Evolutionary conservation across 2,113 vertebrate species (phyloP).

Genomic region (Platysternon megacephalum): DNA sequence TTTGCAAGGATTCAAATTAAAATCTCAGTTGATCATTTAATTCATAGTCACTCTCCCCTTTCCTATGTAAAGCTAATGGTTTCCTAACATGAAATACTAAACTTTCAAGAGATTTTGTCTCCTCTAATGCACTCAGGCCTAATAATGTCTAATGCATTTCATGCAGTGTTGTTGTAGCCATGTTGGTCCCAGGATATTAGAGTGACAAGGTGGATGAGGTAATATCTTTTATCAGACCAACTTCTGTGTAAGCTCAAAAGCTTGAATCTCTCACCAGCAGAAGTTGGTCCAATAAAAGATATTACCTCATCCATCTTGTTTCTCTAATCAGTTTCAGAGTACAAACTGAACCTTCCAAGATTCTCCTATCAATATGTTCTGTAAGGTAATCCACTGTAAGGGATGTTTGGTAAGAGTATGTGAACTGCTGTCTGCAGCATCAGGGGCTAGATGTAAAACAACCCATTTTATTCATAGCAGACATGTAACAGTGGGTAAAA

Average conservation of each 20-base stretch:
- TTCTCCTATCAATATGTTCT: background rate
- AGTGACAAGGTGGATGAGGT: background rate
- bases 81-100: background rate
- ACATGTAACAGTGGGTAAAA: background rate
- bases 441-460: background rate
- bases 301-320: background rate
- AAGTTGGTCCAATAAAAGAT: background rate
- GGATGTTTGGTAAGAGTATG: background rate
- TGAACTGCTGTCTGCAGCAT: background rate
- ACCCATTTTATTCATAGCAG: background rate
- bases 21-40: background rate
- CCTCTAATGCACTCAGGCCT: background rate
- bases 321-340: background rate
- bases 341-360: background rate
- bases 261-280: background rate
- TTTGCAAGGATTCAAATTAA: background rate
- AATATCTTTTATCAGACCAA: background rate
- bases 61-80: background rate
- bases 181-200: background rate
- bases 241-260: background rate
- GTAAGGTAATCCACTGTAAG: background rate
- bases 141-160: background rate
- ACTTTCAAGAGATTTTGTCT: background rate
- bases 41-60: background rate
- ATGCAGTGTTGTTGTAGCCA: background rate